These are phyloP conservation scores for Teleiodes luculella DNA, from an alignment of 2,888 invertebrate species.

Conservation along the genomic window DNA sequence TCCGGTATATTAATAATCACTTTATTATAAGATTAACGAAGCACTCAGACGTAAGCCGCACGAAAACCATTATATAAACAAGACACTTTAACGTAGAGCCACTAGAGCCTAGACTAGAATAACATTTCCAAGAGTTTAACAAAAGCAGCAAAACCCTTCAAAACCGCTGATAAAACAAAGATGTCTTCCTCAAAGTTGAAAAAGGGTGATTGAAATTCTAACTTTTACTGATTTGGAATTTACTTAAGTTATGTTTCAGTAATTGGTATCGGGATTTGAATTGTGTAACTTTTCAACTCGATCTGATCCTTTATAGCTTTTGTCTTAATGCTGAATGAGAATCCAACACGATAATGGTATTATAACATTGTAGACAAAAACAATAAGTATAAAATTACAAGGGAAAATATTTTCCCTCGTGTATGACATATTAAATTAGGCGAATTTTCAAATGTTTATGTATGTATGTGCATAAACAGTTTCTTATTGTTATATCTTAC, in stretches of 20 bases:
- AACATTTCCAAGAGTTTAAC: conserved; percentile 25
- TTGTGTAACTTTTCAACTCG: neutral
- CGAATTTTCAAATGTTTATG: no score
- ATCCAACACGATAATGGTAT: neutral
- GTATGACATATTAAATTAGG: no score
- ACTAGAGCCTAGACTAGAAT: no score
- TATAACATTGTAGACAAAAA: no score
- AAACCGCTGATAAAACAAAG: conserved; percentile 27
- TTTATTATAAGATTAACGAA: neutral
- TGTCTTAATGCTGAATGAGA: no score
- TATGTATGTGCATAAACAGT: no score
- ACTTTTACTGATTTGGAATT: conserved; percentile 47
- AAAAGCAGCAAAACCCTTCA: conserved; percentile 18
- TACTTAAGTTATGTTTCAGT: conserved; percentile 50
- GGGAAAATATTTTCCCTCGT: no score
- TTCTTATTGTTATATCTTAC: no score
- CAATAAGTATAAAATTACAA: no score
- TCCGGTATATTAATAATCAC: neutral
- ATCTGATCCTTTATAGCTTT: neutral
- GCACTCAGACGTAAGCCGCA: conserved; percentile 11
- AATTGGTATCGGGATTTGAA: conserved; percentile 30
- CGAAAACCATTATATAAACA: conserved; percentile 12
- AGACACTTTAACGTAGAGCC: conserved; percentile 19
- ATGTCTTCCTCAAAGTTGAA: conserved; percentile 26
- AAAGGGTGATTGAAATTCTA: conserved; percentile 38